Evolutionary conservation across 2,797 vertebrate species (phyloP).

Genomic region (Falco rusticolus): DNA sequence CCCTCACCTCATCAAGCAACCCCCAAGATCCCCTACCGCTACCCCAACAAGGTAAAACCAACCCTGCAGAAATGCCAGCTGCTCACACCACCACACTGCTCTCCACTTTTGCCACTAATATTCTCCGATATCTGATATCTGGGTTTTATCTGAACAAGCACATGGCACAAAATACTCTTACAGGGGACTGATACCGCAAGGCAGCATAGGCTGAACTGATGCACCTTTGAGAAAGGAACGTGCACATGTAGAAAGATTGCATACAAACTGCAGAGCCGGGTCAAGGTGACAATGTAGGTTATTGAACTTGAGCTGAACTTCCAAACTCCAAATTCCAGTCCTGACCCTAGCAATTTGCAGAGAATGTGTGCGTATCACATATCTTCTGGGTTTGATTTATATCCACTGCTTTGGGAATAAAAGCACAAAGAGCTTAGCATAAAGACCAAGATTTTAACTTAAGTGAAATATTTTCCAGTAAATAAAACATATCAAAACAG

Average conservation of each 20-base stretch:
- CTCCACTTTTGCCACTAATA: neutral
- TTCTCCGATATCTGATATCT: neutral
- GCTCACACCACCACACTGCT: neutral
- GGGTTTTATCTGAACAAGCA: neutral
- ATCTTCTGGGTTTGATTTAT: neutral
- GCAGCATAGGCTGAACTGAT: neutral
- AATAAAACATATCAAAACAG: neutral
- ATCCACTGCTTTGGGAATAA: neutral
- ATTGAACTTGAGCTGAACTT: neutral
- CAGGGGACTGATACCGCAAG: neutral
- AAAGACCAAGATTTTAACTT: neutral
- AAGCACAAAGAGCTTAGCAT: neutral
- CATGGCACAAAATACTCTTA: accelerated
- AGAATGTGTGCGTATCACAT: accelerated
- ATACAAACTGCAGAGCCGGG: neutral
- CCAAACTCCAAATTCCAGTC: neutral
- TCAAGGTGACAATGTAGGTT: neutral
- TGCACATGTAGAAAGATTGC: accelerated
- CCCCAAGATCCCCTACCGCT: accelerated
- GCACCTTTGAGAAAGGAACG: neutral
- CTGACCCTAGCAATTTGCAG: neutral
- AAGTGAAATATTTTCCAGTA: neutral
- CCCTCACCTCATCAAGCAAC: neutral
- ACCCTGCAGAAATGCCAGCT: neutral
- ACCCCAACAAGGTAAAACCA: neutral